phyloP scores from a whole-genome alignment of 2,797 vertebrate genomes.

The Fratercula arctica region DNA sequence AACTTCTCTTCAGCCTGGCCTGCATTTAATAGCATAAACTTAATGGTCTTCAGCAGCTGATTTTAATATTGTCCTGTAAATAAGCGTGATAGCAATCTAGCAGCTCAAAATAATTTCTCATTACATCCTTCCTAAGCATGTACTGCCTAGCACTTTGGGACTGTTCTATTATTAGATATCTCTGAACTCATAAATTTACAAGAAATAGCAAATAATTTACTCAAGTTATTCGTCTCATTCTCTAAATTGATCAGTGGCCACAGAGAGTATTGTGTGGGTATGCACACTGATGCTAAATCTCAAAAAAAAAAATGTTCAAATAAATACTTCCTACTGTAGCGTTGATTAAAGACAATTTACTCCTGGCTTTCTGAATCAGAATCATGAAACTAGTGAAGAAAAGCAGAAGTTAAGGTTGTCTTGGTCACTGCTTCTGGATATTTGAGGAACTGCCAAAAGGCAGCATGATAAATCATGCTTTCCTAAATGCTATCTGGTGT shows the following conservation, averaged over 20 bases:
- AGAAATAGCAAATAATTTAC: constrained; percentile 24
- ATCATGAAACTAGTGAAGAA: background rate
- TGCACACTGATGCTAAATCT: background rate
- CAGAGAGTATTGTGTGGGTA: background rate
- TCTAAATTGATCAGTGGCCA: background rate
- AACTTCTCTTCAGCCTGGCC: background rate
- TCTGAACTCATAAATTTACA: background rate
- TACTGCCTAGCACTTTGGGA: background rate
- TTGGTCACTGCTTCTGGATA: background rate
- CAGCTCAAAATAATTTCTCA: background rate
- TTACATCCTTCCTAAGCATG: background rate
- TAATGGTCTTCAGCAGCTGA: background rate
- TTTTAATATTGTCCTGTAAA: background rate
- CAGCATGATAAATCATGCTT: background rate
- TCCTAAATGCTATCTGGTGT: background rate
- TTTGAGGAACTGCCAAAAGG: background rate
- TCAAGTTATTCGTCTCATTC: background rate
- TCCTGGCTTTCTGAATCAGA: background rate
- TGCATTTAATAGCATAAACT: background rate
- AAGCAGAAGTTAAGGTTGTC: background rate
- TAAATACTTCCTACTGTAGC: background rate
- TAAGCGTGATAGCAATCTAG: background rate
- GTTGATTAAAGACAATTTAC: background rate
- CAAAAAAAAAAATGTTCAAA: background rate
- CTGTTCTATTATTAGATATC: background rate